Evolutionary conservation across 2,113 vertebrate species (phyloP).

Genomic region (Dicerorhinus sumatrensis): DNA sequence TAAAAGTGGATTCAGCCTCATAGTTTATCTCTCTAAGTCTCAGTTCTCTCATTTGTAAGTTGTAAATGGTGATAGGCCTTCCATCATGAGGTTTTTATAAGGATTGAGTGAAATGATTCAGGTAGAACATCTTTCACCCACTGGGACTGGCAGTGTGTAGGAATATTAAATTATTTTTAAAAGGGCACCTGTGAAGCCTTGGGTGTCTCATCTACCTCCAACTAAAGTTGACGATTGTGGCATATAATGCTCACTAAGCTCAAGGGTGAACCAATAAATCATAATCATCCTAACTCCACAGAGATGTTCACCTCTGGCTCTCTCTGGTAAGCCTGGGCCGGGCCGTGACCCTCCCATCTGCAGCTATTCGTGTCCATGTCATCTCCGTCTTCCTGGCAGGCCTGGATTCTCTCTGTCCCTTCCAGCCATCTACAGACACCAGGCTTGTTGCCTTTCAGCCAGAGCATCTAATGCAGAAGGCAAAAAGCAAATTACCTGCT

Average conservation of each 20-base stretch:
- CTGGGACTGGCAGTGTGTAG: neutral
- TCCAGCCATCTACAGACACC: neutral
- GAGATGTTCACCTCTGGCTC: neutral
- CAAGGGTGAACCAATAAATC: neutral
- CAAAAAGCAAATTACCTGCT: neutral
- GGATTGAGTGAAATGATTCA: neutral
- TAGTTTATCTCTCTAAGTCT: neutral
- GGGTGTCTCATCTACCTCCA: neutral
- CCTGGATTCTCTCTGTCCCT: neutral
- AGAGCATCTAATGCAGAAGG: neutral
- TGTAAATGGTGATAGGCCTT: neutral
- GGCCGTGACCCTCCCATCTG: no score
- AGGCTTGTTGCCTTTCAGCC: neutral
- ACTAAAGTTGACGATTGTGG: neutral
- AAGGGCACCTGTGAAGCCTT: neutral
- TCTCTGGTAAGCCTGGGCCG: neutral
- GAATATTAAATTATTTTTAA: neutral
- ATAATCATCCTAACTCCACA: neutral
- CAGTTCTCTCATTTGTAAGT: neutral
- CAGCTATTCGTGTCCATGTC: neutral
- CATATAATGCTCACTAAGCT: neutral
- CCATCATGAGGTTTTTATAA: neutral
- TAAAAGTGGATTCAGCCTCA: neutral
- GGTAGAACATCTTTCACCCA: neutral
- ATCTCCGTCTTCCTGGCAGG: neutral